Evolutionary conservation across 2,113 vertebrate genomes (phyloP).

Genomic region (Desmodus rotundus): DNA sequence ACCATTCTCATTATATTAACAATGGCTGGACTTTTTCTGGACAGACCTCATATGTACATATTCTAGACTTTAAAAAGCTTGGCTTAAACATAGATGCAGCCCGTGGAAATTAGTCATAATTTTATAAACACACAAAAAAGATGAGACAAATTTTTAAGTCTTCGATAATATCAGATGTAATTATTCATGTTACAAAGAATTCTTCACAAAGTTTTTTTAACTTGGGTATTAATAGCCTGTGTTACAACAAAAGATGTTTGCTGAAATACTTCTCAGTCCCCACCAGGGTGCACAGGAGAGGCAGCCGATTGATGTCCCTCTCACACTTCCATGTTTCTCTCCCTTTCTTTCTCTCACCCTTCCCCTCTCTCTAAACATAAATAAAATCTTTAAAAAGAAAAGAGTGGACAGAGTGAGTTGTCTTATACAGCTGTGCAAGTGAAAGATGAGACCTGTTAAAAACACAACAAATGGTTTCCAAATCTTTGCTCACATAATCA

Average conservation of each 20-base stretch:
- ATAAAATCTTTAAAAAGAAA: not conserved
- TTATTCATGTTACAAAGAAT: not conserved
- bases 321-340: no score
- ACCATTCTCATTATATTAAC: no score
- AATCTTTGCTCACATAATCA: not conserved
- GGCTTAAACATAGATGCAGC: not conserved
- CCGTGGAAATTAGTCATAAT: not conserved
- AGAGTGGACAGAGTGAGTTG: not conserved
- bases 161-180: not conserved
- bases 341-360: no score
- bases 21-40: no score
- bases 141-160: not conserved
- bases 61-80: not conserved
- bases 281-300: no score
- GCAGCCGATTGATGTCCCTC: no score
- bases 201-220: not conserved
- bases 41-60: not conserved
- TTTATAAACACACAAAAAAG: slow-evolving; percentile 8
- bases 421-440: not conserved
- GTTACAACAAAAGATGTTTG: not conserved
- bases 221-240: not conserved
- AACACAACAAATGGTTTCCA: not conserved
- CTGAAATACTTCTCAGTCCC: not conserved
- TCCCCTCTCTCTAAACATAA: no score
- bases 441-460: not conserved